Evolutionary conservation across 2,888 invertebrate genomes (phyloP).

Genomic region (Apeira syringaria): DNA sequence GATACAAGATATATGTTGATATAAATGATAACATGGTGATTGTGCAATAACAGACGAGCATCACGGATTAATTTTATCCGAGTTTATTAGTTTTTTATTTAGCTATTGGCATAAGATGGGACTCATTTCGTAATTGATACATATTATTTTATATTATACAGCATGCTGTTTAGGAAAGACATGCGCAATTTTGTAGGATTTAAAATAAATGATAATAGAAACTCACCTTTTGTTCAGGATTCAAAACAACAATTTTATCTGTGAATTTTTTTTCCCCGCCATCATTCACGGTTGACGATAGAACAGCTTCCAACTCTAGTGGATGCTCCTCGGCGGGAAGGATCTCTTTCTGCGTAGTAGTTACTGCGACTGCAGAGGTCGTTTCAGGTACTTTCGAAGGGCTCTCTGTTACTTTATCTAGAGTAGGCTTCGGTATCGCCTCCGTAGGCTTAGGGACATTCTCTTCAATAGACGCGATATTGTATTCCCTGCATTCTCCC

Average conservation of each 20-base stretch:
- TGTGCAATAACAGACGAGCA: too few relatives aligned
- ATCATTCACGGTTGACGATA: slow-evolving; percentile 59
- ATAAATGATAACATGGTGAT: too few relatives aligned
- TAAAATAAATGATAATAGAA: too few relatives aligned
- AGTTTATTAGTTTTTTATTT: too few relatives aligned
- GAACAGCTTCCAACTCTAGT: slow-evolving; percentile 57
- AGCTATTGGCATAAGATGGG: too few relatives aligned
- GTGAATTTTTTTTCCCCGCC: slow-evolving; percentile 20
- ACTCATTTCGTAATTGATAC: too few relatives aligned
- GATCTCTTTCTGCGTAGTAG: slow-evolving; percentile 31
- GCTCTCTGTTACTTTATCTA: slow-evolving; percentile 23
- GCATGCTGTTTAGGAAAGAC: too few relatives aligned
- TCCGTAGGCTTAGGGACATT: slow-evolving; percentile 35
- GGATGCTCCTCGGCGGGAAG: slow-evolving; percentile 49
- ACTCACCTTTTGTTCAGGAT: slow-evolving; percentile 41
- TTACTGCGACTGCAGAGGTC: slow-evolving; percentile 11
- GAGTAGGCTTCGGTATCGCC: slow-evolving; percentile 20
- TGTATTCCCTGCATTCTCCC: slow-evolving; percentile 70
- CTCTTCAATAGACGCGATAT: slow-evolving; percentile 46
- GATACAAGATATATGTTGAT: too few relatives aligned
- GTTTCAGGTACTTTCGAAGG: slow-evolving; percentile 18
- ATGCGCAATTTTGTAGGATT: too few relatives aligned
- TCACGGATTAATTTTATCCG: too few relatives aligned
- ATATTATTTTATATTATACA: too few relatives aligned
- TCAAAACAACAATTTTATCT: slow-evolving; percentile 22